Evolutionary conservation across 2,797 vertebrate species (phyloP).

Genomic region (Melanotaenia pygmaea): DNA sequence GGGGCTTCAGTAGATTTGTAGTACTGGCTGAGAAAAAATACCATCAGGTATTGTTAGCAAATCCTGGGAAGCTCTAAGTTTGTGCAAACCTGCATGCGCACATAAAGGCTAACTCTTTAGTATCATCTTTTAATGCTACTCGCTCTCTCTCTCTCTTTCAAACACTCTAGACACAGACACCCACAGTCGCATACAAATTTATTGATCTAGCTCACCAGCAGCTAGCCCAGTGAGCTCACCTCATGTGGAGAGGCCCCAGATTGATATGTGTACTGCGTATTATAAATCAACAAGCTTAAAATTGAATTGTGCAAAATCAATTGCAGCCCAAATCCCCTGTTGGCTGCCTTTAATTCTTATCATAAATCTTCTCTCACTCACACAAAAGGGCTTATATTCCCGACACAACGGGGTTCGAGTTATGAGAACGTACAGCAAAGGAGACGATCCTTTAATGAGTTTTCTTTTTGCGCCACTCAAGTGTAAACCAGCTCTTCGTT

Average conservation of each 20-base stretch:
- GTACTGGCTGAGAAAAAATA: slow-evolving; percentile 54
- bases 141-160: not conserved
- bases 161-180: not conserved
- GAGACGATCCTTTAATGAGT: slow-evolving; percentile 56
- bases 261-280: slow-evolving; percentile 76
- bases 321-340: slow-evolving; percentile 70
- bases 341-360: slow-evolving; percentile 76
- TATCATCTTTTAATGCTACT: slow-evolving; percentile 8
- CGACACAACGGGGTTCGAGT: slow-evolving; percentile 54
- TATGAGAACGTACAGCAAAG: slow-evolving; percentile 63
- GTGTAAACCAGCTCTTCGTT: slow-evolving; percentile 29
- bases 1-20: slow-evolving; percentile 52
- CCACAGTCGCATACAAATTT: slow-evolving; percentile 4
- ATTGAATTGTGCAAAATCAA: slow-evolving; percentile 82
- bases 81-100: slow-evolving; percentile 9
- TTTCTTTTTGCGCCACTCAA: slow-evolving; percentile 26
- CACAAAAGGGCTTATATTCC: slow-evolving; percentile 59
- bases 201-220: slow-evolving; percentile 68
- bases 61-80: slow-evolving; percentile 50
- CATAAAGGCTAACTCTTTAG: slow-evolving; percentile 8
- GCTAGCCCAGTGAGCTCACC: slow-evolving; percentile 58
- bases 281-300: slow-evolving; percentile 82
- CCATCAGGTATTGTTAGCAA: slow-evolving; percentile 58
- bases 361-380: slow-evolving; percentile 72
- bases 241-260: slow-evolving; percentile 65